Evolutionary conservation across 2,888 invertebrate species (phyloP).

Genomic region (Caenorhabditis sp.): DNA sequence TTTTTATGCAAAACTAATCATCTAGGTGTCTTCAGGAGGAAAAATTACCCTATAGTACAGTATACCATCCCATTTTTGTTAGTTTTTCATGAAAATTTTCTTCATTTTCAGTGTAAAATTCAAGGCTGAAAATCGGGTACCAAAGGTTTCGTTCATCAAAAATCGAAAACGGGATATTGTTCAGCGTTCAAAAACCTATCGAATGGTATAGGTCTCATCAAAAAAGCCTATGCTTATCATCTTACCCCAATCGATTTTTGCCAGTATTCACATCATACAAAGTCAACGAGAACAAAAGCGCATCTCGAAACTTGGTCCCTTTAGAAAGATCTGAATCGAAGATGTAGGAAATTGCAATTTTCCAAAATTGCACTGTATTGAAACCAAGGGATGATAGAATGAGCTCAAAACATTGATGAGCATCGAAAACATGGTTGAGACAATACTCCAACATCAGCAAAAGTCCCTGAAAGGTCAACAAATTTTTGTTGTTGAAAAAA

Average conservation of each 20-base stretch:
- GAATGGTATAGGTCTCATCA: too few species aligned
- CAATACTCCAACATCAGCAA: slow-evolving; percentile 66
- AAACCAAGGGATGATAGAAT: slow-evolving; percentile 60
- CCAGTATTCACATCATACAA: slow-evolving; percentile 71
- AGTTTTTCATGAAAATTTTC: too few species aligned
- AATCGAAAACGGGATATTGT: too few species aligned
- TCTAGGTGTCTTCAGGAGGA: too few species aligned
- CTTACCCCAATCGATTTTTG: slow-evolving; percentile 64
- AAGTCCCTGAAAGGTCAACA: slow-evolving; percentile 53
- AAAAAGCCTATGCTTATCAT: too few species aligned
- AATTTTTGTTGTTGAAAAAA: neutral
- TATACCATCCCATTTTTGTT: too few species aligned
- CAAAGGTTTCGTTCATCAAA: too few species aligned
- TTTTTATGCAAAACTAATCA: too few species aligned
- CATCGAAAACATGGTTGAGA: slow-evolving; percentile 60
- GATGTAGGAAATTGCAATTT: slow-evolving; percentile 46
- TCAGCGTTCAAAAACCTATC: too few species aligned
- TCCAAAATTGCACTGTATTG: slow-evolving; percentile 49
- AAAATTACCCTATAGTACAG: too few species aligned
- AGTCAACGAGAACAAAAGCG: slow-evolving; percentile 66
- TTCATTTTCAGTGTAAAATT: too few species aligned
- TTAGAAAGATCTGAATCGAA: slow-evolving; percentile 68
- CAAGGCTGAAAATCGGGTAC: too few species aligned
- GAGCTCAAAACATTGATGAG: slow-evolving; percentile 58
- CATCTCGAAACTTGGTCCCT: slow-evolving; percentile 69